Evolutionary conservation across 2,888 invertebrate species (phyloP).

Genomic region (Erpobdella octoculata): DNA sequence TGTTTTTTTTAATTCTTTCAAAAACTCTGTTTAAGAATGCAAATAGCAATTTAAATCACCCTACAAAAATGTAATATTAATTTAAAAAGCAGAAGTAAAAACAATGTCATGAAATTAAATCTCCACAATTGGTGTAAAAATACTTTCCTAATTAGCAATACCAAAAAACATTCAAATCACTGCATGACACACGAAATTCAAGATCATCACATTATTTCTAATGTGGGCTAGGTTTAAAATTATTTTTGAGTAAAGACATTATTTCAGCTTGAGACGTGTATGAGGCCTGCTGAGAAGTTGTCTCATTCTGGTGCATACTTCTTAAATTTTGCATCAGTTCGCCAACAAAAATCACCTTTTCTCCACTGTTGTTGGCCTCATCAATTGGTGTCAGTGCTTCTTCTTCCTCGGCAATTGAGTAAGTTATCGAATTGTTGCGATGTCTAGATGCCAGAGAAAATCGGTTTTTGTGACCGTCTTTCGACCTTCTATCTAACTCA

Average conservation of each 20-base stretch:
- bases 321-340: background rate
- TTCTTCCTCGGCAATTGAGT: background rate
- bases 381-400: background rate
- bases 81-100: too few species aligned
- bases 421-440: background rate
- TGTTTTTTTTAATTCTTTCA: too few species aligned
- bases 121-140: too few species aligned
- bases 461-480: background rate
- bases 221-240: background rate
- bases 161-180: too few species aligned
- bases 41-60: too few species aligned
- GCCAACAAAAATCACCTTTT: background rate
- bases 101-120: too few species aligned
- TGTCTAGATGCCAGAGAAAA: background rate
- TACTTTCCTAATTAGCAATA: too few species aligned
- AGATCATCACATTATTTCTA: too few species aligned
- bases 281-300: background rate
- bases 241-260: background rate
- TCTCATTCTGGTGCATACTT: background rate
- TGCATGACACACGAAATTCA: too few species aligned
- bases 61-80: too few species aligned
- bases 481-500: background rate
- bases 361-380: background rate
- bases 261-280: constrained; percentile 4
- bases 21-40: too few species aligned